These are phyloP conservation scores for Tachycineta bicolor DNA, from an alignment of 2,113 vertebrate species.

Conservation along the genomic window DNA sequence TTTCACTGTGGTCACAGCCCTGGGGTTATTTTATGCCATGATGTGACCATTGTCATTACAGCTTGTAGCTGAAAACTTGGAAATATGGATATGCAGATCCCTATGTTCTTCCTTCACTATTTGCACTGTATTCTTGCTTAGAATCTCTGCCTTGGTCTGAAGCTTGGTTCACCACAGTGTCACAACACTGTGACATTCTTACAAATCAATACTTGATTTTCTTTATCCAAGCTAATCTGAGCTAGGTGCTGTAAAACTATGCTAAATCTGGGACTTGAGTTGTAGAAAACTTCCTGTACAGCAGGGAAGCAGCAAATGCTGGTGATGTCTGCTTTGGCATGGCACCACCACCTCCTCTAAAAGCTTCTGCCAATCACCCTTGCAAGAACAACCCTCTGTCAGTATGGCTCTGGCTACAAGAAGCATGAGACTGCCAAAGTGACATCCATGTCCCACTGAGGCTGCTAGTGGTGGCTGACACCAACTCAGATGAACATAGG, in stretches of 20 bases:
- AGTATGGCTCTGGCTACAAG: background rate
- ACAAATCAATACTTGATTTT: background rate
- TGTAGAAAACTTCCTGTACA: background rate
- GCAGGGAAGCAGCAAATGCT: rapidly evolving
- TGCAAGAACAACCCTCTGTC: background rate
- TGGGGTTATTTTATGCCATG: background rate
- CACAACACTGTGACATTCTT: background rate
- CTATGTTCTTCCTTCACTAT: background rate
- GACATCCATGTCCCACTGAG: background rate
- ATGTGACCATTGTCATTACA: background rate
- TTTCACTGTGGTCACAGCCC: background rate
- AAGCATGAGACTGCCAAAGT: background rate
- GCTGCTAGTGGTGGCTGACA: background rate
- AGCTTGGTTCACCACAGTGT: background rate
- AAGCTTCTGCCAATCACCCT: background rate
- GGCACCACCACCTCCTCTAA: background rate
- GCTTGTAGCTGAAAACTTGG: background rate
- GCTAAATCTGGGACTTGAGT: background rate
- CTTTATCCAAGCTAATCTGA: background rate
- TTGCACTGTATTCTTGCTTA: background rate
- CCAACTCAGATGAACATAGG: rapidly evolving
- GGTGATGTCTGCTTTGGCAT: background rate
- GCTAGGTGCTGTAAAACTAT: background rate
- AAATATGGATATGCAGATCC: background rate
- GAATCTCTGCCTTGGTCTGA: background rate